Conservation (phyloP, 2,113 vertebrate species). For the Ploceus nigricollis region DNA sequence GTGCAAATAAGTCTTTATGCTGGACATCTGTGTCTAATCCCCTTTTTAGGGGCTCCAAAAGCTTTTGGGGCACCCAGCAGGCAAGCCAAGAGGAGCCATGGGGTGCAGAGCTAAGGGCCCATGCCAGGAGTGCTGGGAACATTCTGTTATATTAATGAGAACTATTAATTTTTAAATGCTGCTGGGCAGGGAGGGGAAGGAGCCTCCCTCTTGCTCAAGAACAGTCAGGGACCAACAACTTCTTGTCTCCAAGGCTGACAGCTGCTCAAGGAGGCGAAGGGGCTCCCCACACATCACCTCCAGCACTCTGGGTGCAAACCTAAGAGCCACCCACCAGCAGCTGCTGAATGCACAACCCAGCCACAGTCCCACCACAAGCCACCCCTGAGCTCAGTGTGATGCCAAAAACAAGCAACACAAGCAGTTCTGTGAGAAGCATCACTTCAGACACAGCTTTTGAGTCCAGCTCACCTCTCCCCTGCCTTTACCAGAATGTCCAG, state of each 20-base stretch:
- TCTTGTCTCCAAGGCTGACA: neutral
- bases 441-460: neutral
- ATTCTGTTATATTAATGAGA: neutral
- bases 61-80: neutral
- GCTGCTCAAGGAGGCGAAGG: neutral
- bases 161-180: neutral
- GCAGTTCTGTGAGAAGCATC: neutral
- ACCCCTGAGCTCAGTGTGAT: accelerated
- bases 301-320: neutral
- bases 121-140: neutral
- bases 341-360: neutral
- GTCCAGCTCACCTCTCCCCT: neutral
- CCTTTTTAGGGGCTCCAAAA: neutral
- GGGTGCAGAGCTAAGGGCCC: neutral
- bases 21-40: accelerated
- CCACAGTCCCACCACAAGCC: neutral
- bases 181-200: neutral
- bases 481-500: neutral
- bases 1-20: accelerated
- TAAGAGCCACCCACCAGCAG: neutral
- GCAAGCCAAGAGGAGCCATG: neutral
- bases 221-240: neutral
- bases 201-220: neutral
- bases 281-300: neutral
- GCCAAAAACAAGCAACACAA: neutral